Evolutionary conservation across 2,797 vertebrate species (phyloP).

Genomic region (Danio tinwini): DNA sequence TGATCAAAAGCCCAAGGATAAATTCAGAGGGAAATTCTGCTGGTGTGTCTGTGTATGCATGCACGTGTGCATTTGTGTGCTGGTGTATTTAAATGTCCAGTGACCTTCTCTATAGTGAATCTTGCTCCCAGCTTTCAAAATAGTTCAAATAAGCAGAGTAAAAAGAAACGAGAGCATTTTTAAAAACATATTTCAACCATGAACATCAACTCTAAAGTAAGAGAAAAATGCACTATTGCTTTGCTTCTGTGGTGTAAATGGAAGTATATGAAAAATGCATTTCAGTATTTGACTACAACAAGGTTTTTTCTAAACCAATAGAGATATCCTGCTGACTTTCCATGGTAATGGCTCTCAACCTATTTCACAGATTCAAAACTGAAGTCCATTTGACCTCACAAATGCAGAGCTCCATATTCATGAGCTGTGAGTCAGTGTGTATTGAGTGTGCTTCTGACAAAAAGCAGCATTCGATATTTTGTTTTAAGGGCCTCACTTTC

Average conservation of each 20-base stretch:
- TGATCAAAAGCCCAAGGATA: slow-evolving; percentile 14
- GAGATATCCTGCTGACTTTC: slow-evolving; percentile 14
- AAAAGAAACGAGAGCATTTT: neutral
- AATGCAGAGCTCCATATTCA: slow-evolving; percentile 64
- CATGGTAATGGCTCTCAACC: slow-evolving; percentile 3
- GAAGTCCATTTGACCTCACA: slow-evolving; percentile 65
- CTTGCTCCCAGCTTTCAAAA: neutral
- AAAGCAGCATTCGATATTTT: neutral
- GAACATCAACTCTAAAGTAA: no score
- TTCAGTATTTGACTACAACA: neutral
- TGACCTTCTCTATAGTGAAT: slow-evolving; percentile 23
- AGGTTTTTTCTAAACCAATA: neutral
- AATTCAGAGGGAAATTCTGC: neutral
- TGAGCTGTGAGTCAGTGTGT: slow-evolving; percentile 50
- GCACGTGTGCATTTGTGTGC: neutral
- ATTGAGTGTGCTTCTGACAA: slow-evolving; percentile 29
- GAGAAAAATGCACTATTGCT: neutral
- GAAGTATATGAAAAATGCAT: neutral
- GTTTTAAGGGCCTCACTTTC: slow-evolving; percentile 1
- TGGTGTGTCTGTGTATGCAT: neutral
- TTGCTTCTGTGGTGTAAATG: neutral
- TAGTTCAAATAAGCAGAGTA: slow-evolving; percentile 7
- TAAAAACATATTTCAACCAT: neutral
- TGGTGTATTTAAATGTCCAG: slow-evolving; percentile 3
- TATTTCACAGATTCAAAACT: slow-evolving; percentile 46